Evolutionary conservation across 2,797 vertebrate species (phyloP), one percentile per base, ranked within the genome.

Genomic region (Myotis daubentonii): DNA sequence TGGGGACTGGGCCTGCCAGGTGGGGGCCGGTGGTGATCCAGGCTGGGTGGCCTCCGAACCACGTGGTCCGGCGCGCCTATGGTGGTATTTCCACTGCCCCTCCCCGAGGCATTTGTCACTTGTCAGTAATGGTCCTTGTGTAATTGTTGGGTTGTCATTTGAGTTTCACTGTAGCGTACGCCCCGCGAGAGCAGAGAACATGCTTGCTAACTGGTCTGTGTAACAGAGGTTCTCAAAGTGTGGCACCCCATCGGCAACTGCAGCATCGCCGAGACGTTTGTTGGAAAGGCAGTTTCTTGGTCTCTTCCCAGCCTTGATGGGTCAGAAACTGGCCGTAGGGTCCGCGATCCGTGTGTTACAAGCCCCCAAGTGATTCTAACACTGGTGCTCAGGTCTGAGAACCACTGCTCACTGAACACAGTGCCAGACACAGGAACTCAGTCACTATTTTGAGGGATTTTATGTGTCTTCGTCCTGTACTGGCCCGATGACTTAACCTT

Each of bases 11-110:
- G 71, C 28, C 12, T 53, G 57, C 15, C 12, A 15, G 33, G 22
- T 12, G 4, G 6, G 22, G 49, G 78, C 1, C 51, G n/a, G 36
- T 3, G 16, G 0, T 1, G 38, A 5, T 38, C 38, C 38, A 1
- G 30, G 60, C 17, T 4, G 8, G 16, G 15, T 13, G 38, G 0
- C 49, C 9, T 41, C 6, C 0, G 33, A 36, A 2, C 44, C 83
- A 23, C 30, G 78, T 55, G 83, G n/a, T 5, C 41, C 17, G 16
- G 17, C 15, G 4, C 47, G 23, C 38, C 9, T 1, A 0, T 17
- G 13, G 13, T 25, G 41, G 19, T 7, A 53, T 41, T 36, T 16
- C n/a, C 76, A 0, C 33, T 25, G 13, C 8, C 23, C 22, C 22
- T 28, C 22, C 30, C 33, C 12, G 68, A 9, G 68, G 66, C 38